Percentiles rank a stretch among this genome's conserved stretches.
Evolutionary conservation across 2,113 vertebrate genomes (phyloP).

Genomic region (Cariama cristata): DNA sequence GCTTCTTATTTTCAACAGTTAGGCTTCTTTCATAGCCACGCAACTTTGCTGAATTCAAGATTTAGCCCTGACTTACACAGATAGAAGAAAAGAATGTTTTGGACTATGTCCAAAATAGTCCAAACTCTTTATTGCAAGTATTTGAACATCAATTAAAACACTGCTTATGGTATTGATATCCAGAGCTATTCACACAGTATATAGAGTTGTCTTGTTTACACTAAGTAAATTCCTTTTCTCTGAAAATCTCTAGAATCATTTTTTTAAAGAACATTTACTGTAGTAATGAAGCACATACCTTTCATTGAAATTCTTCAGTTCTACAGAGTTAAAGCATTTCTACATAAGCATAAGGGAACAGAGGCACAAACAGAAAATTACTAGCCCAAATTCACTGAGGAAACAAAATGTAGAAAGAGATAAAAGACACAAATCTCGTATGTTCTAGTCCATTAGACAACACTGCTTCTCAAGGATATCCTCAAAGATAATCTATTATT

Average conservation of each 20-base stretch:
- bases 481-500: background rate
- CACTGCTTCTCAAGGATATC: background rate
- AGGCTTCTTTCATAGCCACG: background rate
- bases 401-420: background rate
- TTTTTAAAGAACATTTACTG: background rate
- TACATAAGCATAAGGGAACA: background rate
- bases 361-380: background rate
- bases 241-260: accelerated
- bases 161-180: background rate
- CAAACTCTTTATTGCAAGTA: background rate
- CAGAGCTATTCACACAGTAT: background rate
- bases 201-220: background rate
- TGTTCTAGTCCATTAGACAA: background rate
- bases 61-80: background rate
- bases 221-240: background rate
- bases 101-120: too few relatives aligned
- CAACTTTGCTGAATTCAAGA: background rate
- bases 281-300: background rate
- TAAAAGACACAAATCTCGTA: background rate
- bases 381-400: background rate
- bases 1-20: background rate
- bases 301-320: background rate
- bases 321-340: background rate
- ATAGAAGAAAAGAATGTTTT: background rate
- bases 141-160: background rate